These are phyloP conservation scores for Euglossa dilemma DNA, from an alignment of 1,140 invertebrate genomes.

Conservation along the genomic window DNA sequence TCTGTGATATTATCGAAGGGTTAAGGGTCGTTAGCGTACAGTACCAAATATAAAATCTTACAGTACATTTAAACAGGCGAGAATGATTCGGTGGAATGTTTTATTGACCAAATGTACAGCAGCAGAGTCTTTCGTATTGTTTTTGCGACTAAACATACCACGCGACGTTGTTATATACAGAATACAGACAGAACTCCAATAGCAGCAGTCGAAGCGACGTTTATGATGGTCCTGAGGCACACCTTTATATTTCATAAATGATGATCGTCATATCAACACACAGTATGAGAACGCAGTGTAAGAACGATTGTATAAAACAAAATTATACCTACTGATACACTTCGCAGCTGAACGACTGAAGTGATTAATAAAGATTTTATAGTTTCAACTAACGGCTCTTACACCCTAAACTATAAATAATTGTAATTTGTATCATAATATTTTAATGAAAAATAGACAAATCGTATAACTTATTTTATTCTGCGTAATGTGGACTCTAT, in stretches of 20 bases:
- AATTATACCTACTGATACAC: conserved; percentile 44
- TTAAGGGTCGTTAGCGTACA: conserved; percentile 77
- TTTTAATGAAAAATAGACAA: conserved; percentile 74
- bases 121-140: conserved; percentile 46
- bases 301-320: conserved; percentile 71
- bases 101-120: conserved; percentile 70
- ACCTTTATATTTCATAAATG: conserved; percentile 10
- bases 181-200: background rate
- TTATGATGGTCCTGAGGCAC: background rate
- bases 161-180: background rate
- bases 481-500: conserved; percentile 72
- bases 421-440: conserved; percentile 79
- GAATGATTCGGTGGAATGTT: conserved; percentile 43
- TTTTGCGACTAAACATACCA: conserved; percentile 31
- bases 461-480: conserved; percentile 79
- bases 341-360: conserved; percentile 43
- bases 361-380: conserved; percentile 68
- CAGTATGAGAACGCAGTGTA: conserved; percentile 59
- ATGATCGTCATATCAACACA: conserved; percentile 49
- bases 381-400: conserved; percentile 75
- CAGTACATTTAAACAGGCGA: conserved; percentile 68
- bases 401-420: conserved; percentile 75
- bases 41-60: conserved; percentile 60
- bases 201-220: background rate
- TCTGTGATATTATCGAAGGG: conserved; percentile 82